Base-by-base conservation (phyloP, 2,113 vertebrate species). In the Octodon degus region DNA sequence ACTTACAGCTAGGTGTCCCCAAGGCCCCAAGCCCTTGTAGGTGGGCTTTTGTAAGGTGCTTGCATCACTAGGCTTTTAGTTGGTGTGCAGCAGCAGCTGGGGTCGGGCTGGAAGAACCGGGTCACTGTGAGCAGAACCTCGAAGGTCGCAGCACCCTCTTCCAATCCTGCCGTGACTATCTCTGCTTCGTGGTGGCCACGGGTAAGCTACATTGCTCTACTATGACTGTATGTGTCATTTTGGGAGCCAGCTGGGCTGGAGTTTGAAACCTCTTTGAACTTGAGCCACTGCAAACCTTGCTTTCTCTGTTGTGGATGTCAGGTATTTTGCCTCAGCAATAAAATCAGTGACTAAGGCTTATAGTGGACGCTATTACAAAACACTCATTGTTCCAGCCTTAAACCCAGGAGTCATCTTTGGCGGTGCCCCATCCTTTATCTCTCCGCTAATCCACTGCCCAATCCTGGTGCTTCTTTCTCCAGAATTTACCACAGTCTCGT, bases 341-440 rank as follows among this genome's bases (percentile, higher is more conserved):
- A 47, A 47, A 77, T 27, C 14, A 27, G 40, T 77, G 43, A 77
- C 5, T 5, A 47, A 77, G 40, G 11, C 12, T 3, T 82, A 27
- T 12, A 17, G 4, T 63, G 5, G 24, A 6, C 0, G 7, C 1
- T 19, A 22, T 58, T 68, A 7, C 3, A 22, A 37, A 65, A 16
- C 11, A 1, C 11, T 5, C 1, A 1, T 2, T 43, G 32, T 27
- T 86, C 55, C 65, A 80, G 32, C 1, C 55, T n/a, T 62, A 90
- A 30, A 32, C 22, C 24, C 16, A 47, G 30, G 47, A 16, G 12
- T 58, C 17, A 24, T 50, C 14, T 62, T 47, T 17, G 40, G 58
- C 3, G 4, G 37, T 14, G 43, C 70, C 67, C 5, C 50, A 24
- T 25, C 11, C 0, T 4, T 92, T 32, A 25, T 43, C 9, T 19